A percentile compares a stretch with the other conserved stretches of the same genome.
Evolutionary conservation across 2,888 invertebrate species (phyloP).

Genomic region (Leptopterna dolabrata): DNA sequence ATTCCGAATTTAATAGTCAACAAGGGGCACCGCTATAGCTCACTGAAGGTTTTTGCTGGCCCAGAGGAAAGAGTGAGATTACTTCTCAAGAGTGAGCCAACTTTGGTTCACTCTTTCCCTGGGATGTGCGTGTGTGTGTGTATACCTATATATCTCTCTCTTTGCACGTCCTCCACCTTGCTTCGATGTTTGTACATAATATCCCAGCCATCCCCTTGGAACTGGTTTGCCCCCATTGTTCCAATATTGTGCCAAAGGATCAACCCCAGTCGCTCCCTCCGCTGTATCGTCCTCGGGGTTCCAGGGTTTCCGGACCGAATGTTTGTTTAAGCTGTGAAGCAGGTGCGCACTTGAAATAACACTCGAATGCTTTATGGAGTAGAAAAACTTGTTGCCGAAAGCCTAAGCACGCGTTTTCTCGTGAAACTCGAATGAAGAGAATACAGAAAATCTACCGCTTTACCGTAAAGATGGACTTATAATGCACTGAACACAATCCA

Average conservation of each 20-base stretch:
- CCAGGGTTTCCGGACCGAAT: background rate
- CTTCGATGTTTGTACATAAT: slow-evolving; percentile 22
- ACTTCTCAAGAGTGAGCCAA: background rate
- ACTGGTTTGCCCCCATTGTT: slow-evolving; percentile 8
- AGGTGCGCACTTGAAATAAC: slow-evolving; percentile 1
- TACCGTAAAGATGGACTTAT: background rate
- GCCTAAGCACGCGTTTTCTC: background rate
- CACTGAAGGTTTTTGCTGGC: background rate
- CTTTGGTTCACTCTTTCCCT: background rate
- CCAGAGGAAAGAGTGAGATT: background rate
- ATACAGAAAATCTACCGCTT: background rate
- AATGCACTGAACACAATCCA: no score
- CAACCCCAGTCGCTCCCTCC: background rate
- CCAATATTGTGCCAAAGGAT: slow-evolving; percentile 40
- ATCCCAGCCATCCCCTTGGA: background rate
- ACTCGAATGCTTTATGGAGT: slow-evolving; percentile 25
- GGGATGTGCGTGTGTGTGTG: background rate
- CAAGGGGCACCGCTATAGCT: background rate
- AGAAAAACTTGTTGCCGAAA: slow-evolving; percentile 28
- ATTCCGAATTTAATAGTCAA: slow-evolving; percentile 2
- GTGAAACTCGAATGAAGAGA: background rate
- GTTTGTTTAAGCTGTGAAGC: slow-evolving; percentile 24
- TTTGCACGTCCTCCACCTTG: background rate
- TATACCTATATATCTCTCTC: background rate
- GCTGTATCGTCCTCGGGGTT: background rate